phyloP scores from a whole-genome alignment of 2,113 vertebrate genomes.

The Opisthocomus hoazin region DNA sequence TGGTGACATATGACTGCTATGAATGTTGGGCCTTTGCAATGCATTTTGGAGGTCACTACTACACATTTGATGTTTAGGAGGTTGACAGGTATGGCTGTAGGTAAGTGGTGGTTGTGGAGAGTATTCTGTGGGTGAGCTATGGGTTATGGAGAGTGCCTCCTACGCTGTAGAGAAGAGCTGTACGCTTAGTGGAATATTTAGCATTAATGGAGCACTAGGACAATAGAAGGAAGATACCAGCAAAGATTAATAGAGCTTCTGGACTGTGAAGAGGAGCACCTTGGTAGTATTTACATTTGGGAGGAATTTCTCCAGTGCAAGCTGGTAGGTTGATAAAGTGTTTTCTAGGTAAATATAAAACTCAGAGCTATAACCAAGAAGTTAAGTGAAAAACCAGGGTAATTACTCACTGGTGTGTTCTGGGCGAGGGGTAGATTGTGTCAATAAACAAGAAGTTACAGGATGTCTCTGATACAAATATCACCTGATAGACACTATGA shows the following conservation, averaged over 20 bases:
- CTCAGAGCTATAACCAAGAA: background rate
- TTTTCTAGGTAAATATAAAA: background rate
- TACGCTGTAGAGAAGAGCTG: background rate
- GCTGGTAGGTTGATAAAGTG: background rate
- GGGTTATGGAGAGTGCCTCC: slow-evolving; percentile 18
- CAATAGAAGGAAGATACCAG: background rate
- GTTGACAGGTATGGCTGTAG: slow-evolving; percentile 73
- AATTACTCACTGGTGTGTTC: background rate
- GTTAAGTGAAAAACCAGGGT: background rate
- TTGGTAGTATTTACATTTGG: background rate
- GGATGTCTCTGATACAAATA: background rate
- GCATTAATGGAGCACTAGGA: background rate
- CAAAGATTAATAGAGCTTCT: background rate
- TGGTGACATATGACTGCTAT: slow-evolving; percentile 74
- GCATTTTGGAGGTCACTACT: slow-evolving; percentile 74
- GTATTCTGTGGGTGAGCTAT: slow-evolving; percentile 49
- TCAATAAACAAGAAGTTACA: background rate
- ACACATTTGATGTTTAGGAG: slow-evolving; percentile 74
- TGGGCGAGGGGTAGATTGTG: background rate
- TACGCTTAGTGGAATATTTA: background rate
- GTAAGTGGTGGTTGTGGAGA: slow-evolving; percentile 71
- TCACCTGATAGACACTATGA: background rate
- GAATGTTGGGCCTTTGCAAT: slow-evolving; percentile 74
- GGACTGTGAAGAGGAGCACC: background rate
- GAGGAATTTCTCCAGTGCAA: background rate